Percentiles rank a stretch among this genome's conserved stretches.
Conservation (phyloP, 2,113 vertebrate genomes). For the Phodopus roborovskii region DNA sequence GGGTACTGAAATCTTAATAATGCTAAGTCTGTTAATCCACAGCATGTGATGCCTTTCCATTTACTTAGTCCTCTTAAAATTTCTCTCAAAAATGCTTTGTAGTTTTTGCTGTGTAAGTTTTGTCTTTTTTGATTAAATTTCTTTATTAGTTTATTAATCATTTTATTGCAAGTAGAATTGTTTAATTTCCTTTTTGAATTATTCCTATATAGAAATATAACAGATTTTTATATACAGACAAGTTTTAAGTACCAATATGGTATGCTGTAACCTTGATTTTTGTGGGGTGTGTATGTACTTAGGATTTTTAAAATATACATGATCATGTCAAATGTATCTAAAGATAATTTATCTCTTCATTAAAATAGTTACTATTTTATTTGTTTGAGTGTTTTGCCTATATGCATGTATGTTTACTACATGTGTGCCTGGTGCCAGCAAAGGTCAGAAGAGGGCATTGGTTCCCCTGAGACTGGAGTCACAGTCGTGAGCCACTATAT, state of each 20-base stretch:
- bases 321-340: not conserved
- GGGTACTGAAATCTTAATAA: not conserved
- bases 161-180: conserved; percentile 22
- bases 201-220: conserved; percentile 4
- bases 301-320: conserved; percentile 1
- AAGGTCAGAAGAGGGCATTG: not conserved
- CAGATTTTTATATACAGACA: conserved; percentile 32
- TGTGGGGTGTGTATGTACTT: not conserved
- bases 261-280: not conserved
- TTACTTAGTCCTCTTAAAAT: conserved; percentile 34
- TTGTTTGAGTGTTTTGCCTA: not conserved
- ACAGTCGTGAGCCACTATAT: no score
- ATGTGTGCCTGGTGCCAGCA: not conserved
- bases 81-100: conserved; percentile 50
- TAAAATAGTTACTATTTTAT: not conserved
- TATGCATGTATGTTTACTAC: not conserved
- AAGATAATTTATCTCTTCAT: not conserved
- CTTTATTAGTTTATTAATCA: conserved; percentile 5
- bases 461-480: not conserved
- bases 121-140: conserved; percentile 8
- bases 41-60: not conserved
- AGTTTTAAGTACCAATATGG: conserved; percentile 32
- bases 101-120: conserved; percentile 3
- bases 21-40: not conserved
- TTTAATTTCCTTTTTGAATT: not conserved